A percentile compares a stretch with the other conserved stretches of the same genome.
Conservation (phyloP, 2,113 vertebrate species). For the Morone chrysops region DNA sequence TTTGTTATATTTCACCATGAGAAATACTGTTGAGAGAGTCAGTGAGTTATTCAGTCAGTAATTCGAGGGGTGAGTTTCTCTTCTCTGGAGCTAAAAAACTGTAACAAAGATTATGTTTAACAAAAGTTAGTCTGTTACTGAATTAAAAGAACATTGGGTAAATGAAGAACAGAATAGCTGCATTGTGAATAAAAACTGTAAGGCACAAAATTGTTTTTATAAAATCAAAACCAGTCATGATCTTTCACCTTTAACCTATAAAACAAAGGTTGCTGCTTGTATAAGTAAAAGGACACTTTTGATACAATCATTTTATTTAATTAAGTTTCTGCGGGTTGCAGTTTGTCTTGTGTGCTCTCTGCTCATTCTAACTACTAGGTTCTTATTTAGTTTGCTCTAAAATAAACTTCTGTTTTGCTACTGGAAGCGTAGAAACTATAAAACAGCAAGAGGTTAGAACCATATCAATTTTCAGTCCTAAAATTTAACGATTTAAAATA, state of each 20-base stretch:
- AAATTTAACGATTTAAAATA: constrained; percentile 15
- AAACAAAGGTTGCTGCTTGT: neutral
- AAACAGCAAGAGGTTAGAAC: constrained; percentile 26
- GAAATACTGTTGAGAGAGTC: constrained; percentile 3
- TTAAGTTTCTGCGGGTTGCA: constrained; percentile 8
- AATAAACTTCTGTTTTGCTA: constrained; percentile 32
- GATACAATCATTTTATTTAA: neutral
- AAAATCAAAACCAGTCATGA: neutral
- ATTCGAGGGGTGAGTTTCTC: constrained; percentile 20
- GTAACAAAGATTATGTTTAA: neutral
- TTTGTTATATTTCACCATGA: constrained; percentile 43
- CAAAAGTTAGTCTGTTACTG: neutral
- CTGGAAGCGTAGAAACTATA: constrained; percentile 11
- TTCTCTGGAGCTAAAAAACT: neutral
- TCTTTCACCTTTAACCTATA: neutral
- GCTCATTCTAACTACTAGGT: constrained; percentile 18
- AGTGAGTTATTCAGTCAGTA: constrained; percentile 21
- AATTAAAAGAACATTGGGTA: neutral
- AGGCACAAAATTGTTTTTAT: neutral
- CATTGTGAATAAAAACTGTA: neutral
- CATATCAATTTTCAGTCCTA: constrained; percentile 7
- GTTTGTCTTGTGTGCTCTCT: neutral
- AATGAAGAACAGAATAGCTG: neutral
- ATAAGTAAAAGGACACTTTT: neutral
- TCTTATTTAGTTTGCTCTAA: constrained; percentile 25